Percentiles rank a stretch among this genome's conserved stretches.
Evolutionary conservation across 2,113 vertebrate genomes (phyloP).

Genomic region (Malurus cyaneus): DNA sequence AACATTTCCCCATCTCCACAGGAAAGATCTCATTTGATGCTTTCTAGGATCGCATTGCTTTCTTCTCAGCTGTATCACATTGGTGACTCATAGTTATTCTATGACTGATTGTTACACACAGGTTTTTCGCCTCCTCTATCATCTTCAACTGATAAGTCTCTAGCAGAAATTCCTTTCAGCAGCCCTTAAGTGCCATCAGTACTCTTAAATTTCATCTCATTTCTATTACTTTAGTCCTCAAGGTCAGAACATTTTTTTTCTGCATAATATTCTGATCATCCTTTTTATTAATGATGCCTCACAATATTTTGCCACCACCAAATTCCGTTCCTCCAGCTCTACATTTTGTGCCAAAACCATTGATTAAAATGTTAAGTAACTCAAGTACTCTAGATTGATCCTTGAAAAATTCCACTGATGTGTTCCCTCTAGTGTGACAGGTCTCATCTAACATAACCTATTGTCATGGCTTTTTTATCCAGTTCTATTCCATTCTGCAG

Average conservation of each 20-base stretch:
- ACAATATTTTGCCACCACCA: constrained; percentile 32
- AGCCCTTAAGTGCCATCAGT: neutral
- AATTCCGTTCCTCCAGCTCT: constrained; percentile 26
- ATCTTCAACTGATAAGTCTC: constrained; percentile 19
- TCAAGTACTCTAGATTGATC: neutral
- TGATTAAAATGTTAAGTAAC: constrained; percentile 42
- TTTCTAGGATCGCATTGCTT: neutral
- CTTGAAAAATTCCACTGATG: constrained; percentile 26
- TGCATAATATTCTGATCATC: neutral
- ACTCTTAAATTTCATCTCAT: constrained; percentile 41
- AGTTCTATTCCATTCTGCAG: neutral
- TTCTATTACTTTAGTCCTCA: constrained; percentile 32
- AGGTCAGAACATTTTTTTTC: constrained; percentile 33
- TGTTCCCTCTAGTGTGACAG: neutral
- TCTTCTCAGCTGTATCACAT: constrained; percentile 4
- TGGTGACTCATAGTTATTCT: neutral
- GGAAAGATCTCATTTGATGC: neutral
- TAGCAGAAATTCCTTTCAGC: constrained; percentile 36
- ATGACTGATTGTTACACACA: constrained; percentile 11
- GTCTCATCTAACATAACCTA: neutral
- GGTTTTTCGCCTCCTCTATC: constrained; percentile 45
- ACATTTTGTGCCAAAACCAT: constrained; percentile 10
- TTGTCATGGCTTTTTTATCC: neutral
- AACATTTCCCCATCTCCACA: neutral
- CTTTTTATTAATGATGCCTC: constrained; percentile 12